Evolutionary conservation across 2,113 vertebrate species (phyloP), one percentile per base, ranked within the genome.

Genomic region (Caranx ignobilis): DNA sequence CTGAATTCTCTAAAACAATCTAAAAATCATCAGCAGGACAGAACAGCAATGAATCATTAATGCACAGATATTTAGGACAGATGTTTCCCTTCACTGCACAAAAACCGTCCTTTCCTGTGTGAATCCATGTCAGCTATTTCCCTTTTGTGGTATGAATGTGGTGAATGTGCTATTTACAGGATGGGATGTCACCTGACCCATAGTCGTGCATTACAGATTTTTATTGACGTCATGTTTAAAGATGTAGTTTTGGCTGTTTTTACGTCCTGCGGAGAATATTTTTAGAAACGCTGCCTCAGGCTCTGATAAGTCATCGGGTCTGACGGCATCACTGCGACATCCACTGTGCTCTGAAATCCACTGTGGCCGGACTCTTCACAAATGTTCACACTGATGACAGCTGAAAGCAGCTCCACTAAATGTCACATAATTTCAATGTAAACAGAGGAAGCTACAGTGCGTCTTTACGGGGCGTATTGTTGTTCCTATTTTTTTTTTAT

Each of bases 271-370:
- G n/a, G 35, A 54, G n/a, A 35, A 34, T 52, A 39, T 47, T 48
- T 43, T 50, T 32, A 74, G 68, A 83, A 65, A 21, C 1, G 65
- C 63, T 62, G 62, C 41, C 35, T 64, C 0, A 54, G 63, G 32
- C 16, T 15, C 12, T 16, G 43, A 31, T 78, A 32, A 52, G 55
- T 72, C 77, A 55, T 62, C 18, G 10, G 10, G 9, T 60, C 65
- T 67, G 43, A 52, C 4, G 2, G 59, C 83, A 9, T 81, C 54
- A 6, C 59, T 54, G 75, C 10, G 57, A 52, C 11, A 4, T 65
- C 65, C n/a, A 7, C 74, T 83, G 83, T 67, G 84, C 67, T 87
- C 77, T 72, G 66, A 47, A 61, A 15, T 2, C 71, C 2, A 62
- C 62, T 60, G 75, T 32, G 64, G 31, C n/a, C 7, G 1, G 11